These are phyloP conservation scores for Poicephalus gulielmi DNA, from an alignment of 2,113 vertebrate genomes.

Conservation along the genomic window DNA sequence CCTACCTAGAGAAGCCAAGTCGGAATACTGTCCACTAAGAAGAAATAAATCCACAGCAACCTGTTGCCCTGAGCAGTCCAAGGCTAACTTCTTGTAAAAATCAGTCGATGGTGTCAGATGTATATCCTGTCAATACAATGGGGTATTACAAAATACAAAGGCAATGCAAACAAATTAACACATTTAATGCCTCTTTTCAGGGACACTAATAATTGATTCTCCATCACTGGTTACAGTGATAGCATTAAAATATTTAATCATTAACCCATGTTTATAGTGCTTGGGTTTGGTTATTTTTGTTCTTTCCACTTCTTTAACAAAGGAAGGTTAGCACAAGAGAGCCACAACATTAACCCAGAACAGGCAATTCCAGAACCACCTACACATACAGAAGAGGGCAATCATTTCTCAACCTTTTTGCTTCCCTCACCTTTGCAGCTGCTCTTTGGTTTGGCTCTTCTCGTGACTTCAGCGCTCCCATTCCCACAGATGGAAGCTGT, in stretches of 20 bases:
- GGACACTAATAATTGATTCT: neutral
- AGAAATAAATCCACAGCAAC: constrained; percentile 96
- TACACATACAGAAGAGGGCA: neutral
- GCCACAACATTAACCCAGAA: neutral
- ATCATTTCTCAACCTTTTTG: neutral
- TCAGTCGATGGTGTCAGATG: constrained; percentile 93
- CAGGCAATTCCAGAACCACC: neutral
- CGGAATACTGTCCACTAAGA: constrained; percentile 92
- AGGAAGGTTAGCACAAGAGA: neutral
- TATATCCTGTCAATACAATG: constrained; percentile 81
- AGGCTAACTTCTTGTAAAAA: constrained; percentile 97
- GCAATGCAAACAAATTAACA: neutral
- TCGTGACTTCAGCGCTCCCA: constrained; percentile 87
- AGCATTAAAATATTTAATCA: neutral
- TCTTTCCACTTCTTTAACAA: neutral
- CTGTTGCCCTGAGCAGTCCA: constrained; percentile 97
- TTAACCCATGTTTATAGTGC: neutral
- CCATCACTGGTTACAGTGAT: neutral
- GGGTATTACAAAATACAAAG: neutral
- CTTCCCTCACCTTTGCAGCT: constrained; percentile 83
- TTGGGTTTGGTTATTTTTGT: neutral
- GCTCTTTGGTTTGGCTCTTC: constrained; percentile 93
- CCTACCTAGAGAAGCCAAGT: constrained; percentile 92
- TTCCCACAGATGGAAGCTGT: constrained; percentile 90
- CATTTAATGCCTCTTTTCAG: neutral